These are phyloP conservation scores for Nicator chloris DNA, from an alignment of 2,113 vertebrate species.

Conservation along the genomic window DNA sequence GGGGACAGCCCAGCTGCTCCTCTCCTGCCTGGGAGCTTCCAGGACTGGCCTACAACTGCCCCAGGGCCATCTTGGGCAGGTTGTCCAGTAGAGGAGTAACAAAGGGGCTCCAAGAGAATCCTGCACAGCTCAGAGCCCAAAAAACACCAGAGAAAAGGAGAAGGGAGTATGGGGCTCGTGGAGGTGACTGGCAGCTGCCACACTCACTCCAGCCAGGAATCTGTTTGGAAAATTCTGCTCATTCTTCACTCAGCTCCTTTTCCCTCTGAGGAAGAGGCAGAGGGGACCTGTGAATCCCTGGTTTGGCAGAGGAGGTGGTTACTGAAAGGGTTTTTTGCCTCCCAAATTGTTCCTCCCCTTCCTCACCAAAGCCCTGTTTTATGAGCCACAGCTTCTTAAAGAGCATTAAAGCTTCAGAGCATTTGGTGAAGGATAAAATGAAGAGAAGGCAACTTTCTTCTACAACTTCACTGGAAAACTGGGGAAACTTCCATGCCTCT, in stretches of 20 bases:
- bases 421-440: not conserved
- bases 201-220: not conserved
- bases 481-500: not conserved
- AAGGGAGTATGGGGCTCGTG: accelerated
- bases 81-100: not conserved
- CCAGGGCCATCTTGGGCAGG: not conserved
- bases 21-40: not conserved
- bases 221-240: not conserved
- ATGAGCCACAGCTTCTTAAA: not conserved
- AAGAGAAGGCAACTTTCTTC: not conserved
- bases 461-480: not conserved
- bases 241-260: not conserved
- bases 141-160: not conserved
- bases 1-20: not conserved
- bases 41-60: not conserved
- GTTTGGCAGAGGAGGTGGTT: not conserved
- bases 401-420: not conserved
- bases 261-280: not conserved
- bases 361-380: not conserved
- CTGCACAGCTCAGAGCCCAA: not conserved
- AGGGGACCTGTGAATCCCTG: not conserved
- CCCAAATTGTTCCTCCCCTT: not conserved
- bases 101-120: not conserved
- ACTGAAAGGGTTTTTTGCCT: not conserved
- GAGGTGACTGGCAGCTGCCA: not conserved